Evolutionary conservation across 2,113 vertebrate species (phyloP).

Genomic region (Eleginops maclovinus): DNA sequence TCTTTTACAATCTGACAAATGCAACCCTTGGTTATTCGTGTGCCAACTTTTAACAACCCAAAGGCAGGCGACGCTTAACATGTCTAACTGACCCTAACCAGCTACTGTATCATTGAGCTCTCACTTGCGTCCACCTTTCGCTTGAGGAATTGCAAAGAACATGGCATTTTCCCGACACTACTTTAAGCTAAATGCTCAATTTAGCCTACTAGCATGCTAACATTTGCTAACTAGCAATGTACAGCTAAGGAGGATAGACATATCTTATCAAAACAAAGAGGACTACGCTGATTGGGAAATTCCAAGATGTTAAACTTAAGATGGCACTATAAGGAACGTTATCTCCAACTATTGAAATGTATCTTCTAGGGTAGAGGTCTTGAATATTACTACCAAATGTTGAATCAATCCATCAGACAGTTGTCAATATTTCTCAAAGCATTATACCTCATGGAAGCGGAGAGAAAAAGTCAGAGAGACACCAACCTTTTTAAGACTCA

Average conservation of each 20-base stretch:
- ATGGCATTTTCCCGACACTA: not conserved
- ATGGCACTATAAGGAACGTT: not conserved
- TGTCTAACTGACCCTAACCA: no score
- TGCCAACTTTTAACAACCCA: no score
- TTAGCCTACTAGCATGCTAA: not conserved
- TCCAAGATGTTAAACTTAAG: not conserved
- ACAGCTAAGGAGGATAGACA: not conserved
- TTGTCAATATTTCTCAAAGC: not conserved
- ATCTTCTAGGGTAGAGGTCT: not conserved
- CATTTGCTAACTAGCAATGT: not conserved
- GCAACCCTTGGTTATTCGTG: no score
- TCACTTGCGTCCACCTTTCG: no score
- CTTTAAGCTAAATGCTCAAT: not conserved
- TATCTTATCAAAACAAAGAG: not conserved
- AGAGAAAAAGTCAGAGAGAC: no score
- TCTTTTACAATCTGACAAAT: no score
- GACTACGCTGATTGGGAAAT: not conserved
- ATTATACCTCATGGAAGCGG: no score
- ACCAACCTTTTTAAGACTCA: not conserved
- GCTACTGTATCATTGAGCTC: no score
- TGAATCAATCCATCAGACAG: not conserved
- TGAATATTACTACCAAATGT: not conserved
- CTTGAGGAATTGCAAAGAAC: no score
- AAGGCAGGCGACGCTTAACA: no score
- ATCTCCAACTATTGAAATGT: not conserved